Evolutionary conservation across 2,113 vertebrate species (phyloP).

Genomic region (Alaudala cheleensis): DNA sequence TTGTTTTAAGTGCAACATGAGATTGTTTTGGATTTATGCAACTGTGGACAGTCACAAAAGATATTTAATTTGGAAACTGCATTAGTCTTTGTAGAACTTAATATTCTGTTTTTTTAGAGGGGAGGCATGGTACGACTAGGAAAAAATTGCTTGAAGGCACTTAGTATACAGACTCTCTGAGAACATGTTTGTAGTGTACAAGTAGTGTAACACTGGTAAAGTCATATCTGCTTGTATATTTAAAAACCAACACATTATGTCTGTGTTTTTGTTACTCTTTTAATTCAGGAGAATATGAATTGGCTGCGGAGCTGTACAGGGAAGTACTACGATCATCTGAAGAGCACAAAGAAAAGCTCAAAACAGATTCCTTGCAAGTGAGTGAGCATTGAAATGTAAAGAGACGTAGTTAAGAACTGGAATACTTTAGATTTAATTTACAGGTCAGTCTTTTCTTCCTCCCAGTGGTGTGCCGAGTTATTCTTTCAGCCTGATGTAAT

Average conservation of each 20-base stretch:
- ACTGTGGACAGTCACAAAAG: neutral
- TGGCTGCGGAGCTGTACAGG: constrained; percentile 90
- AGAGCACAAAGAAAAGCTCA: constrained; percentile 94
- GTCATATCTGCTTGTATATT: neutral
- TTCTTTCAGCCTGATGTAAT: neutral
- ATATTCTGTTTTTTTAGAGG: neutral
- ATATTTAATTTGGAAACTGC: neutral
- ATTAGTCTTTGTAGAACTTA: neutral
- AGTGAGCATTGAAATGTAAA: constrained; percentile 43
- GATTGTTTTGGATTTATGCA: neutral
- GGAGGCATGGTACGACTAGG: neutral
- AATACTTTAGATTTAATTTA: constrained; percentile 14
- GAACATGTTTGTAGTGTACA: neutral
- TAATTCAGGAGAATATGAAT: constrained; percentile 82
- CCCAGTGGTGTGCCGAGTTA: neutral
- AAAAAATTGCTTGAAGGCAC: neutral
- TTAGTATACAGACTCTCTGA: neutral
- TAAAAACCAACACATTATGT: neutral
- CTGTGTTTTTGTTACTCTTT: neutral
- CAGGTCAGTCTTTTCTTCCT: neutral
- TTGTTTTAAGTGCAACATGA: neutral
- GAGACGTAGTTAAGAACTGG: neutral
- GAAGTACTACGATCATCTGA: constrained; percentile 96
- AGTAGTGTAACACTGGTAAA: neutral
- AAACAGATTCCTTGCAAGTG: constrained; percentile 98